Evolutionary conservation across 2,888 invertebrate species (phyloP), one percentile per base, ranked within the genome.

Genomic region (Cepaea hortensis): DNA sequence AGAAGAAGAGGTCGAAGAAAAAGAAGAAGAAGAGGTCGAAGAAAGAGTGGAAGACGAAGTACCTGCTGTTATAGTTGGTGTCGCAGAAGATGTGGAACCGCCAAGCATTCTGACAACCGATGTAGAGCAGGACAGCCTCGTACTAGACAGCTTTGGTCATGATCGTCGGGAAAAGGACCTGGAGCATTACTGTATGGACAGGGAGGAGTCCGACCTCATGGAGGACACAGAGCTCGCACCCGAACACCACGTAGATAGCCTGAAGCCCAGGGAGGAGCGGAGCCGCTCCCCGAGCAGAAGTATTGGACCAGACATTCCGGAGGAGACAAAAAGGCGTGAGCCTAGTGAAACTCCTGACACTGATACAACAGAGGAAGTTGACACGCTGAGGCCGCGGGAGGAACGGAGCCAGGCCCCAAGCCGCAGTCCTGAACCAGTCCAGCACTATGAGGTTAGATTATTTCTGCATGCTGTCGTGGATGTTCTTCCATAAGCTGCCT

Each of bases 111-210:
- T 20, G 7, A 35, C 48, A 73, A 4, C 75, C 35, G 35, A 48
- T 15, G 18, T 13, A 13, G 50, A 79, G 5, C 79, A 79, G n/a
- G 79, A 79, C 18, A 35, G 3, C 5, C 62, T 79, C 18, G 68
- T 68, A 0, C 18, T 68, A 3, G 80, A 79, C 23, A 76, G 20
- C 23, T 86, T 83, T 48, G 77, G 62, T 0, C 83, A 77, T 23
- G 86, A 86, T 23, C 76, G 86, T 46, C 61, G 86, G 11, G 87
- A 87, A 68, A 84, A 79, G 73, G 87, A 87, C 80, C 80, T 87
- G 50, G 87, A 87, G 50, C 82, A 87, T 46, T 87, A 87, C 50
- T 87, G 87, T 79, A 83, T 87, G 84, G 87, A 87, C 84, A 68
- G 87, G 48, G 87, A 87, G 50, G 87, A 87, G 23, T 86, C 86